A percentile compares a stretch with the other conserved stretches of the same genome.
Evolutionary conservation across 1,140 invertebrate species (phyloP).

Genomic region (Drosophila serrata): DNA sequence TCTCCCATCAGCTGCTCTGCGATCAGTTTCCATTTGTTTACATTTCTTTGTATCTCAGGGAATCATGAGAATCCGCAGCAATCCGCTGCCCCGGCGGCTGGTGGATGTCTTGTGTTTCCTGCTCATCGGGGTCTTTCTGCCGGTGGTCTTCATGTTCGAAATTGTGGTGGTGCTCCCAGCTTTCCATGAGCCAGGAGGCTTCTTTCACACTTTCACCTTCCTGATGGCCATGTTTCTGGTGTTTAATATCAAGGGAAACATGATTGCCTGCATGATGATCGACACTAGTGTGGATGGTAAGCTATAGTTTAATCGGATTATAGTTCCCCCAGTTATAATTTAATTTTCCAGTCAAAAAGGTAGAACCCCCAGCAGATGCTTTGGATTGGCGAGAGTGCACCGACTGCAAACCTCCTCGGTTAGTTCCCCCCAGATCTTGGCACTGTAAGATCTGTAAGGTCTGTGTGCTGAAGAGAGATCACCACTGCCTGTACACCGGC

Average conservation of each 20-base stretch:
- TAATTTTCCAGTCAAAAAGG: slow-evolving; percentile 12
- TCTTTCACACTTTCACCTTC: slow-evolving; percentile 85
- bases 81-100: slow-evolving; percentile 71
- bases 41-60: not conserved
- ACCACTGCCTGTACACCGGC: slow-evolving; percentile 96
- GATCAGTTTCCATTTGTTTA: slow-evolving; percentile 36
- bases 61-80: slow-evolving; percentile 60
- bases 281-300: slow-evolving; percentile 72
- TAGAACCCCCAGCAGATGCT: slow-evolving; percentile 11
- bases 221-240: slow-evolving; percentile 87
- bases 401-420: slow-evolving; percentile 86
- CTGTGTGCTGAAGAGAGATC: slow-evolving; percentile 96
- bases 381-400: slow-evolving; percentile 50
- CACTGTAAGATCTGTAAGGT: slow-evolving; percentile 93
- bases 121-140: slow-evolving; percentile 70
- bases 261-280: slow-evolving; percentile 75
- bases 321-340: too few species aligned
- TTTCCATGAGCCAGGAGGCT: slow-evolving; percentile 86
- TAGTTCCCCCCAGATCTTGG: slow-evolving; percentile 94
- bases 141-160: slow-evolving; percentile 85
- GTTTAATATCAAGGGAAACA: slow-evolving; percentile 88
- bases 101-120: slow-evolving; percentile 68
- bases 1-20: slow-evolving; percentile 1
- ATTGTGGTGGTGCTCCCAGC: slow-evolving; percentile 89
- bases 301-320: not conserved